Evolutionary conservation across 1,140 invertebrate genomes (phyloP).

Genomic region (Drosophila fuyamai): DNA sequence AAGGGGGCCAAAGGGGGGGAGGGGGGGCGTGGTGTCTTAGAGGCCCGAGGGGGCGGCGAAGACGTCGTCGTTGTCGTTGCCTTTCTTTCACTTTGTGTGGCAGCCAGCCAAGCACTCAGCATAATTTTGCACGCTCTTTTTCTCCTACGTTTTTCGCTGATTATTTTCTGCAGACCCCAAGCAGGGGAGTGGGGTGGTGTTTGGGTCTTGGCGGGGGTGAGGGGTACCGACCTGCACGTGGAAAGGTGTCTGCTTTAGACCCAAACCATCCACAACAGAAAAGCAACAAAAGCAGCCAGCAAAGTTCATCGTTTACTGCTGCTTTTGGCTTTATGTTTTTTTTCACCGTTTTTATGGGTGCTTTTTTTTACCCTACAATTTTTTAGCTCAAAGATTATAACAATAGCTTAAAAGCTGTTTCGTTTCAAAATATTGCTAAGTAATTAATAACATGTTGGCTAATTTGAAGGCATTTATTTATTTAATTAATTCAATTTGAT

Average conservation of each 20-base stretch:
- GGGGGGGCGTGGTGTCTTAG: not conserved
- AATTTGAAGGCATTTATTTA: no score
- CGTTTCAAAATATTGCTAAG: no score
- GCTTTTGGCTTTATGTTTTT: conserved; percentile 27
- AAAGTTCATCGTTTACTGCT: conserved; percentile 79
- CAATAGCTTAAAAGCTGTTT: no score
- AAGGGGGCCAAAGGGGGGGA: not conserved
- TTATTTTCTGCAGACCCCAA: conserved; percentile 65
- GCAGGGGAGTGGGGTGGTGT: not conserved
- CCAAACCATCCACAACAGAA: conserved; percentile 49
- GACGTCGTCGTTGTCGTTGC: conserved; percentile 50
- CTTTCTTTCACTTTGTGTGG: conserved; percentile 79
- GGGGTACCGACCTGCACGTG: conserved; percentile 55
- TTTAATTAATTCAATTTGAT: no score
- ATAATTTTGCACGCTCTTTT: conserved; percentile 82
- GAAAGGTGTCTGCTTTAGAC: conserved; percentile 70
- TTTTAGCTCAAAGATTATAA: not conserved
- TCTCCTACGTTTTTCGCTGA: conserved; percentile 77
- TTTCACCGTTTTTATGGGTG: not conserved
- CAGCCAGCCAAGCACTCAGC: conserved; percentile 80
- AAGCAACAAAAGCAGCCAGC: conserved; percentile 54
- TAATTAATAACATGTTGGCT: no score
- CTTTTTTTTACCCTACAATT: conserved; percentile 1
- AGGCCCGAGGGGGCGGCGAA: conserved; percentile 8
- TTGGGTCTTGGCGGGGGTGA: not conserved